Conservation (phyloP, 2,888 invertebrate genomes). For the Drosophila kuntzei region DNA sequence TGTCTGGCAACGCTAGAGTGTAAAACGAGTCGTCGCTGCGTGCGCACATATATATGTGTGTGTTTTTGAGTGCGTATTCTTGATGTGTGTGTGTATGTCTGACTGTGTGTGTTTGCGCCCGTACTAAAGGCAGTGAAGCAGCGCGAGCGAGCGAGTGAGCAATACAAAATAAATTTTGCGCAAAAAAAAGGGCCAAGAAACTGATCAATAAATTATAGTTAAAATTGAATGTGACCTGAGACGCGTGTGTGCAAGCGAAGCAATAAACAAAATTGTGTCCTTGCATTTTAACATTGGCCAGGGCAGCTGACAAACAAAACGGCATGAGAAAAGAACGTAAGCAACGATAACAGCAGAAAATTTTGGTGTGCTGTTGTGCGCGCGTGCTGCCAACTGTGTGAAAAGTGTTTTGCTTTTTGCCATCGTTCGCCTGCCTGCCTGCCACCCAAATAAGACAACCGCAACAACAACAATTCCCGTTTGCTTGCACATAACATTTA, state of each 20-base stretch:
- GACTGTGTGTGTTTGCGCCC: slow-evolving; percentile 55
- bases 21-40: slow-evolving; percentile 54
- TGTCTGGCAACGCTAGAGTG: slow-evolving; percentile 47
- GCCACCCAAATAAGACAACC: slow-evolving; percentile 5
- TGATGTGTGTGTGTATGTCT: slow-evolving; percentile 1
- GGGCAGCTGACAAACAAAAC: slow-evolving; percentile 39
- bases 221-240: slow-evolving; percentile 41
- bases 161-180: slow-evolving; percentile 77
- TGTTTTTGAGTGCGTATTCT: slow-evolving; percentile 41
- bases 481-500: slow-evolving; percentile 9
- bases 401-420: slow-evolving; percentile 52
- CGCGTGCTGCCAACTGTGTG: slow-evolving; percentile 71
- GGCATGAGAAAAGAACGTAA: slow-evolving; percentile 54
- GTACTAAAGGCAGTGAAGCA: slow-evolving; percentile 48
- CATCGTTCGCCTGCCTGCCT: slow-evolving; percentile 28
- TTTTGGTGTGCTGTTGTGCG: slow-evolving; percentile 63
- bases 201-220: slow-evolving; percentile 71
- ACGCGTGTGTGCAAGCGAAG: slow-evolving; percentile 36
- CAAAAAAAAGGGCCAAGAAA: slow-evolving; percentile 69
- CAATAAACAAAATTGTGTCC: slow-evolving; percentile 37
- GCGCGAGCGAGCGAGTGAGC: slow-evolving; percentile 76
- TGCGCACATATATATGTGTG: slow-evolving; percentile 43
- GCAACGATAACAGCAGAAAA: slow-evolving; percentile 62
- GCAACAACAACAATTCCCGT: slow-evolving; percentile 22
- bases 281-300: slow-evolving; percentile 23